Conservation (phyloP, 2,888 invertebrate species). For the Steinernema hermaphroditum region DNA sequence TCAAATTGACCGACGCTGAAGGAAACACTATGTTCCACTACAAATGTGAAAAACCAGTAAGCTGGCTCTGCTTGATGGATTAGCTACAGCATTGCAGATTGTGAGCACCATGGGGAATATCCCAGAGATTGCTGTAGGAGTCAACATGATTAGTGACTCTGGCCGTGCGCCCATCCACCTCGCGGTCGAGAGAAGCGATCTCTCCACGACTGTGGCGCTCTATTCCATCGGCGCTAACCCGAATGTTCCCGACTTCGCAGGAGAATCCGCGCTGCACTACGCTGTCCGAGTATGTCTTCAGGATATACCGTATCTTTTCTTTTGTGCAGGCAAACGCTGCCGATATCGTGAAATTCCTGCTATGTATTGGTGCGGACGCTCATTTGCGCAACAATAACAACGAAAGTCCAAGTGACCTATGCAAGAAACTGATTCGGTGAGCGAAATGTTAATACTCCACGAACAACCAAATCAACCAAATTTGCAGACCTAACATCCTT, state of each 20-base stretch:
- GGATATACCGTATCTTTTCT: background rate
- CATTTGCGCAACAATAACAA: slow-evolving; percentile 39
- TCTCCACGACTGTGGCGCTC: slow-evolving; percentile 31
- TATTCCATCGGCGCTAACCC: slow-evolving; percentile 39
- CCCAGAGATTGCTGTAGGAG: background rate
- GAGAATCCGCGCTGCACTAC: slow-evolving; percentile 39
- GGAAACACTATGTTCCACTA: slow-evolving; percentile 14
- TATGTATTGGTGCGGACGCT: slow-evolving; percentile 38
- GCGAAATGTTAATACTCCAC: background rate
- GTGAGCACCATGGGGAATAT: background rate
- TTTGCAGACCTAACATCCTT: background rate
- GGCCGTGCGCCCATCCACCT: slow-evolving; percentile 37
- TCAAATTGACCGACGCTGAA: background rate
- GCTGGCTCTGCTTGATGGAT: background rate
- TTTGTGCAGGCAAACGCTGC: slow-evolving; percentile 14
- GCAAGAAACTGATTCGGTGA: background rate
- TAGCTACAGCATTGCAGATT: background rate
- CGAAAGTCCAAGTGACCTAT: slow-evolving; percentile 27
- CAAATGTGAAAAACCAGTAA: background rate
- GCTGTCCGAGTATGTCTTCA: slow-evolving; percentile 32
- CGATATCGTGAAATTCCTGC: slow-evolving; percentile 38
- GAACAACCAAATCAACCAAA: background rate
- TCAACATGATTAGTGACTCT: slow-evolving; percentile 22
- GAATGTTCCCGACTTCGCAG: slow-evolving; percentile 36
- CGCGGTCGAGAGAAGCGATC: slow-evolving; percentile 25